Percentiles rank a stretch among this genome's conserved stretches.
These are phyloP conservation scores for Tadarida brasiliensis DNA, from an alignment of 2,797 vertebrate species.

Conservation along the genomic window DNA sequence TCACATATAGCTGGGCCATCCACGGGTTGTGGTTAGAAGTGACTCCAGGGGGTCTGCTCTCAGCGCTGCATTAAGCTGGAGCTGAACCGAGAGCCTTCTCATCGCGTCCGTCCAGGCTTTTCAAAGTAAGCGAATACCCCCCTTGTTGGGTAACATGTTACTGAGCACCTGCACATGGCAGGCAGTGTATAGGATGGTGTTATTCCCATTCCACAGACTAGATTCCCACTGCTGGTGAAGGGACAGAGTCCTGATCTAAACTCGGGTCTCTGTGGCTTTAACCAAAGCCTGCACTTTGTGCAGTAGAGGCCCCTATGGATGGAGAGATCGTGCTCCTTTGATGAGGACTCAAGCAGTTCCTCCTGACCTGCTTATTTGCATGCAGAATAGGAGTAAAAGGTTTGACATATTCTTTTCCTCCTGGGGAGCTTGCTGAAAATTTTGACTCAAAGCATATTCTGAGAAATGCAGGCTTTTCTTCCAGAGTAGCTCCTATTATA, in stretches of 20 bases:
- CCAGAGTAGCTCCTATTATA: background rate
- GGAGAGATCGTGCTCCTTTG: background rate
- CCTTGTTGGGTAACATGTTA: background rate
- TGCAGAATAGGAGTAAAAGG: background rate
- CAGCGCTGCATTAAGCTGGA: background rate
- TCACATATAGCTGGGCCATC: background rate
- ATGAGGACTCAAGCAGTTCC: background rate
- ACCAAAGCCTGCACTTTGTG: background rate
- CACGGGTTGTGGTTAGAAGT: background rate
- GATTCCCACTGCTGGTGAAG: background rate
- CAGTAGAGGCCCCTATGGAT: background rate
- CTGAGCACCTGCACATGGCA: background rate
- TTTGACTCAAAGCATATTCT: background rate
- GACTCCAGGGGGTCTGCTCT: background rate
- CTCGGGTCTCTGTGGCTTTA: background rate
- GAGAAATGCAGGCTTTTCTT: slow-evolving; percentile 47
- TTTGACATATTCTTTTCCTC: background rate
- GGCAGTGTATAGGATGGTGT: background rate
- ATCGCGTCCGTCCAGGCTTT: background rate
- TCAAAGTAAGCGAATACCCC: background rate
- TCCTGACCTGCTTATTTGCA: background rate
- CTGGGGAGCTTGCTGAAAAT: background rate
- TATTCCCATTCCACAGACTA: background rate
- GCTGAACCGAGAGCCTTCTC: background rate
- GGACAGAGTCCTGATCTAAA: background rate